These are phyloP conservation scores for Manis javanica DNA, from an alignment of 2,797 vertebrate species.

Conservation along the genomic window DNA sequence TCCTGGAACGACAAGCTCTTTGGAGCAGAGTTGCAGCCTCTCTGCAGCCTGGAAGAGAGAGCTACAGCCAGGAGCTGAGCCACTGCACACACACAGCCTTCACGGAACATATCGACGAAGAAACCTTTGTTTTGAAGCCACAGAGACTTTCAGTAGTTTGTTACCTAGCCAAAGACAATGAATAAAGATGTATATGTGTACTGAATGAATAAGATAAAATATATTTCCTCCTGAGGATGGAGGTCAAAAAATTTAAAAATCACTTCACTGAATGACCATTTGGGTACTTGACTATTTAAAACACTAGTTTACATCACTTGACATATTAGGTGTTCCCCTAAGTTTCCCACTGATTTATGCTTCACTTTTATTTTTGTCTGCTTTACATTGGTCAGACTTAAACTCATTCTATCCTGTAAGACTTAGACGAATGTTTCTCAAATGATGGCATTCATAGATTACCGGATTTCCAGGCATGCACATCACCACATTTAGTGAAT, in stretches of 20 bases:
- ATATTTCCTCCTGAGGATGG: not conserved
- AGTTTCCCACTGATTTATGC: not conserved
- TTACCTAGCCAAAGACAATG: not conserved
- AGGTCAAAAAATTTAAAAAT: not conserved
- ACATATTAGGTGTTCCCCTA: not conserved
- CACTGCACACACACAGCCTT: not conserved
- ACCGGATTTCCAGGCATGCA: not conserved
- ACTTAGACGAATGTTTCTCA: not conserved
- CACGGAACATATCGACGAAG: not conserved
- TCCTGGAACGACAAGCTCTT: not conserved
- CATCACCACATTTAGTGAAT: not conserved
- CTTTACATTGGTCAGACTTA: not conserved
- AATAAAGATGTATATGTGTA: not conserved
- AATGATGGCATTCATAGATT: not conserved
- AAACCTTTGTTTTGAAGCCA: not conserved
- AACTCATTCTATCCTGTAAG: not conserved
- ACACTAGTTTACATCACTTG: not conserved
- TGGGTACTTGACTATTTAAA: slow-evolving; percentile 21
- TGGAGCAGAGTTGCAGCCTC: too few species aligned
- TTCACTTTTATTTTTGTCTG: not conserved
- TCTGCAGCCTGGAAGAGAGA: not conserved
- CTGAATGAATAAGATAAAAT: not conserved
- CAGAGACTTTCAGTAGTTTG: not conserved
- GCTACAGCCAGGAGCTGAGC: not conserved
- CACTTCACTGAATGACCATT: not conserved